These are phyloP conservation scores for Disparrhopalites patrizii DNA, from an alignment of 2,888 invertebrate genomes.

Conservation along the genomic window DNA sequence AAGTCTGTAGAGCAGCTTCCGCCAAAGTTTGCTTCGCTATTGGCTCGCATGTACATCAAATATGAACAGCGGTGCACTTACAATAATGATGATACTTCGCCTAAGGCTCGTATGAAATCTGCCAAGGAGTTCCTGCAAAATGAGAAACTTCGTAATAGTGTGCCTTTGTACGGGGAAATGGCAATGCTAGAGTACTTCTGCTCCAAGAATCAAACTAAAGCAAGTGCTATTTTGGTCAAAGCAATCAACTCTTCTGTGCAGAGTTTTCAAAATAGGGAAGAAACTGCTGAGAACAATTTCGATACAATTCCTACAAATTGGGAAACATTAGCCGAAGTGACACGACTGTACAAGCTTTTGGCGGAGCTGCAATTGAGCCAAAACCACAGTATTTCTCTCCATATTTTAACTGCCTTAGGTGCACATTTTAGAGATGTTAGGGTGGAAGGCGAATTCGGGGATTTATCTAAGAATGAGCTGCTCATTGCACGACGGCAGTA, in stretches of 20 bases:
- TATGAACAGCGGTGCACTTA: constrained; percentile 39
- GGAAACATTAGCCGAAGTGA: constrained; percentile 35
- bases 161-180: constrained; percentile 38
- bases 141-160: constrained; percentile 42
- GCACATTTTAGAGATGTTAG: constrained; percentile 36
- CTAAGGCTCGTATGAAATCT: constrained; percentile 34
- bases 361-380: constrained; percentile 38
- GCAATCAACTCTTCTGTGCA: constrained; percentile 38
- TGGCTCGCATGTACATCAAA: constrained; percentile 40
- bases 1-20: constrained; percentile 31
- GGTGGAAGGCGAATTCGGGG: constrained; percentile 3
- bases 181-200: constrained; percentile 44
- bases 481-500: constrained; percentile 40
- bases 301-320: constrained; percentile 32
- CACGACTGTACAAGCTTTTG: constrained; percentile 35
- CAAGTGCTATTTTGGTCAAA: constrained; percentile 37
- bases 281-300: not conserved
- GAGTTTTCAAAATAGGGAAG: constrained; percentile 20
- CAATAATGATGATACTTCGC: not conserved
- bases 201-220: constrained; percentile 27
- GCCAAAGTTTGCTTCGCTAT: constrained; percentile 33
- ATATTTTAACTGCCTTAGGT: constrained; percentile 37
- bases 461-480: constrained; percentile 32
- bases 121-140: constrained; percentile 39
- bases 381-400: constrained; percentile 26